phyloP scores from a whole-genome alignment of 2,113 vertebrate genomes.

The rabbit (Oryctolagus cuniculus) region mOryCun1.1 NC_091449.1:37522501-37523000 shows the following conservation, averaged over 20 bases:
- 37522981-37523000: slow-evolving; percentile 81
- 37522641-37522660: slow-evolving; percentile 52
- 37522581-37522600: background rate
- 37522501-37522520: background rate
- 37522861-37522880: slow-evolving; percentile 75
- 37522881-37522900: slow-evolving; percentile 66
- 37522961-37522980: slow-evolving; percentile 79
- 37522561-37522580: background rate
- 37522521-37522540: background rate
- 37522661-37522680: background rate
- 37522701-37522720: background rate
- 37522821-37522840: slow-evolving; percentile 68
- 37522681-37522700: background rate
- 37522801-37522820: slow-evolving; percentile 72
- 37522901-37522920: slow-evolving; percentile 75
- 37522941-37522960: slow-evolving; percentile 75
- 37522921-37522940: slow-evolving; percentile 72
- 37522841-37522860: slow-evolving; percentile 66
- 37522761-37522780: slow-evolving; percentile 67
- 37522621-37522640: background rate
- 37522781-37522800: slow-evolving; percentile 62
- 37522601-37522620: background rate
- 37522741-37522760: background rate
- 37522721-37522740: background rate
- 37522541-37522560: background rate